A percentile compares a stretch with the other conserved stretches of the same genome.
phyloP scores from a whole-genome alignment of 2,797 vertebrate genomes.

The Chelonia mydas region DNA sequence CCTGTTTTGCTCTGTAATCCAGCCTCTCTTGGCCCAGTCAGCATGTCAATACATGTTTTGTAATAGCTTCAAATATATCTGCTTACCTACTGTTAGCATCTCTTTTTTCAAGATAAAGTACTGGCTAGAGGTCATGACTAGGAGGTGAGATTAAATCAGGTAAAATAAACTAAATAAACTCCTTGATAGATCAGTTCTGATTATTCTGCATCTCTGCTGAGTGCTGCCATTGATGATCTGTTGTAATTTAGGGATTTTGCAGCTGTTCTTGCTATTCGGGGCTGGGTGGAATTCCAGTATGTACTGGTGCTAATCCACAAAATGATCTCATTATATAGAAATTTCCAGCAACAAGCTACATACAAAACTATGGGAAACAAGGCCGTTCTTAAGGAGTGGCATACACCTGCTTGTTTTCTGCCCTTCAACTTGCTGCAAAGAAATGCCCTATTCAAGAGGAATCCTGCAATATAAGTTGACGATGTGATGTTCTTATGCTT shows the following conservation, averaged over 20 bases:
- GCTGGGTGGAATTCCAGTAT: background rate
- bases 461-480: background rate
- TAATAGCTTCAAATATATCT: background rate
- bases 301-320: conserved; percentile 1
- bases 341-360: background rate
- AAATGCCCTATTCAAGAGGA: background rate
- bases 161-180: background rate
- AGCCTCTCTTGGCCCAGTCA: background rate
- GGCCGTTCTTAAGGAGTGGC: background rate
- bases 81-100: background rate
- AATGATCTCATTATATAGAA: conserved; percentile 1
- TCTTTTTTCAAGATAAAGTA: background rate
- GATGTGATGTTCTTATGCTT: background rate
- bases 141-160: background rate
- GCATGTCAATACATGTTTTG: background rate
- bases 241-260: background rate
- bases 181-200: background rate
- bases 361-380: background rate
- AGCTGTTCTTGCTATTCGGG: background rate
- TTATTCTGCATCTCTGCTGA: background rate
- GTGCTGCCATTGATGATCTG: background rate
- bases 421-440: background rate
- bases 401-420: background rate
- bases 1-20: background rate
- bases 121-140: background rate